Conservation (phyloP, 2,888 invertebrate species). For the Lydus trimaculatus region DNA sequence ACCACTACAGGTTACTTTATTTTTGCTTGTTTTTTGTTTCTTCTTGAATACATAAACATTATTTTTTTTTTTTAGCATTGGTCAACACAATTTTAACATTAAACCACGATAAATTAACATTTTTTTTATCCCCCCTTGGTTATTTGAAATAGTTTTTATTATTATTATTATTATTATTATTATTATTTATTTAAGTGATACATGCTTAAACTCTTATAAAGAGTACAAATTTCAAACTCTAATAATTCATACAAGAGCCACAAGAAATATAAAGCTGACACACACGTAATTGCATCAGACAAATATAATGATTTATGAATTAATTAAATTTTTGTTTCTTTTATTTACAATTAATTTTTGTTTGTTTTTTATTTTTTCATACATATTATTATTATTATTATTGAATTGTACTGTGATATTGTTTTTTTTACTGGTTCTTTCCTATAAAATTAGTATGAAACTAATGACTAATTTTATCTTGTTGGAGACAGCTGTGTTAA, state of each 20-base stretch:
- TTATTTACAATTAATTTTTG: constrained; percentile 23
- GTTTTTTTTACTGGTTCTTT: constrained; percentile 19
- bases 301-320: constrained; percentile 19
- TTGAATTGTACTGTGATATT: constrained; percentile 24
- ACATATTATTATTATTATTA: too few species aligned
- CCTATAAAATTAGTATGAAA: constrained; percentile 19
- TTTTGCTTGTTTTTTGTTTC: not conserved
- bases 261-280: constrained; percentile 3
- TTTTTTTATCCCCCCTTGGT: not conserved
- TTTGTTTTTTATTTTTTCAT: too few species aligned
- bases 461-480: constrained; percentile 12
- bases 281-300: not conserved
- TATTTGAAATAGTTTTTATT: constrained; percentile 18
- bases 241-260: constrained; percentile 5
- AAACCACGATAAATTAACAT: not conserved
- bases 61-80: constrained; percentile 1
- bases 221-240: constrained; percentile 21
- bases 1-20: constrained; percentile 5
- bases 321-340: constrained; percentile 21
- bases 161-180: too few species aligned
- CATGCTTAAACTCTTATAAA: constrained; percentile 29
- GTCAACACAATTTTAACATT: constrained; percentile 5
- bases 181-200: too few species aligned
- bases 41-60: constrained; percentile 3
- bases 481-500: constrained; percentile 10